Percentiles rank a stretch among this genome's conserved stretches.
These are phyloP conservation scores for Siphamia tubifer DNA, from an alignment of 2,113 vertebrate genomes.

Conservation along the genomic window DNA sequence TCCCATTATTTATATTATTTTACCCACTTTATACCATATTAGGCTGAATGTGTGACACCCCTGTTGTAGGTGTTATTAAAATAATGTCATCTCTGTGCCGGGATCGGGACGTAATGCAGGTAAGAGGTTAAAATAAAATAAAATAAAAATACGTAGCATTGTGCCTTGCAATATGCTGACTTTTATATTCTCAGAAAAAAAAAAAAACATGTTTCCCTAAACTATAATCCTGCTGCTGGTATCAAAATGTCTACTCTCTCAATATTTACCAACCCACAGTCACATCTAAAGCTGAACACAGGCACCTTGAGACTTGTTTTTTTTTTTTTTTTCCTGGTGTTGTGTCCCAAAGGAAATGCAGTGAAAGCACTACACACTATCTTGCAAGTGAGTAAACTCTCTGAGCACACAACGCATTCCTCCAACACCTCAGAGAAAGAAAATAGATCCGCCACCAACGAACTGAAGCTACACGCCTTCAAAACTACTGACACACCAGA, in stretches of 20 bases:
- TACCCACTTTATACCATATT: no score
- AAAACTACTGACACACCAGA: conserved; percentile 21
- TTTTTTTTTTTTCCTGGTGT: conserved; percentile 43
- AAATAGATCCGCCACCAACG: conserved; percentile 37
- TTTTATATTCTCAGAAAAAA: conserved; percentile 70
- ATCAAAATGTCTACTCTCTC: conserved; percentile 79
- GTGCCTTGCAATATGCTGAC: conserved; percentile 57
- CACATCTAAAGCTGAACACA: conserved; percentile 68
- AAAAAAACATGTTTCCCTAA: conserved; percentile 67
- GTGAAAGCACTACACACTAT: conserved; percentile 62
- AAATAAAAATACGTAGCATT: conserved; percentile 41
- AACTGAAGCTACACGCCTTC: conserved; percentile 32
- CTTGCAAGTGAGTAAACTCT: conserved; percentile 62
- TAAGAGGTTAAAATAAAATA: no score
- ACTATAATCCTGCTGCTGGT: conserved; percentile 70
- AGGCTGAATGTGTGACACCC: no score
- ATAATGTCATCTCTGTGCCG: no score
- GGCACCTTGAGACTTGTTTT: conserved; percentile 68
- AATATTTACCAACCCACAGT: conserved; percentile 78
- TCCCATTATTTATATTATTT: no score
- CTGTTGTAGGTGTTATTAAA: no score
- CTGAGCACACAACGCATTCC: conserved; percentile 48
- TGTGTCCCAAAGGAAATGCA: conserved; percentile 74
- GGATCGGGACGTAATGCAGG: no score
- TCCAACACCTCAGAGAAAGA: conserved; percentile 50